These are phyloP conservation scores for Ormyrus labotus DNA, from an alignment of 2,888 invertebrate genomes.

Conservation along the genomic window DNA sequence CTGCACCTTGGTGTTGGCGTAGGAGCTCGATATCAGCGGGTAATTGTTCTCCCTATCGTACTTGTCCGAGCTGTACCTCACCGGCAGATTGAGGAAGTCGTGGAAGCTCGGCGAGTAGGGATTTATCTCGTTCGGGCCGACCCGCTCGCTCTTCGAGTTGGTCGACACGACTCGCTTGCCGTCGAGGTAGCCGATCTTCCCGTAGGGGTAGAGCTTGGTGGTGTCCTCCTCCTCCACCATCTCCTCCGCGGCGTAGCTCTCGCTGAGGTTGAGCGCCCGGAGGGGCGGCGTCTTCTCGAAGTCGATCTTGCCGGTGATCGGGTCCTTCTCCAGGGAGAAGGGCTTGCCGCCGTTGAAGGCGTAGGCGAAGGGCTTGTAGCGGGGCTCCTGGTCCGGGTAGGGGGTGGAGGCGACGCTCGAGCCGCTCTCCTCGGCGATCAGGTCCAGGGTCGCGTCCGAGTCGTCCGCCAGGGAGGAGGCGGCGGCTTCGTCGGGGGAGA, in stretches of 20 bases:
- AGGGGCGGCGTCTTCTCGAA: constrained; percentile 76
- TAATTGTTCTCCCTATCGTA: constrained; percentile 77
- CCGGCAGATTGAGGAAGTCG: constrained; percentile 82
- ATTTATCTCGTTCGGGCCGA: constrained; percentile 80
- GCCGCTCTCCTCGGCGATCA: constrained; percentile 67
- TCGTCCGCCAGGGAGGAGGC: constrained; percentile 57
- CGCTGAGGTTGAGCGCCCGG: constrained; percentile 69
- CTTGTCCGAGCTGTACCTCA: constrained; percentile 82
- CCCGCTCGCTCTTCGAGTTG: constrained; percentile 66
- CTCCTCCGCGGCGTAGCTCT: constrained; percentile 61
- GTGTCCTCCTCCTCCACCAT: constrained; percentile 41
- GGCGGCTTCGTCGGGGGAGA: background rate
- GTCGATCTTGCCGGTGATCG: constrained; percentile 81
- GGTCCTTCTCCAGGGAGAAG: constrained; percentile 83
- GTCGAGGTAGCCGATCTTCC: constrained; percentile 48
- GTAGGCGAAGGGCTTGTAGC: constrained; percentile 66
- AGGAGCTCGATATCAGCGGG: constrained; percentile 84
- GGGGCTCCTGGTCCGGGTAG: constrained; percentile 55
- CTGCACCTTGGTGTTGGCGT: constrained; percentile 84
- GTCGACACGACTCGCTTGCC: constrained; percentile 51
- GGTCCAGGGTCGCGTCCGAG: constrained; percentile 59
- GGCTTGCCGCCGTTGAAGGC: constrained; percentile 83
- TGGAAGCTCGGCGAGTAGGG: constrained; percentile 81
- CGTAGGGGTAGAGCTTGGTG: constrained; percentile 50
- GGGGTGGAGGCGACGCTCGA: constrained; percentile 58